Conservation (phyloP, 2,113 vertebrate genomes). For the Rynchops niger region DNA sequence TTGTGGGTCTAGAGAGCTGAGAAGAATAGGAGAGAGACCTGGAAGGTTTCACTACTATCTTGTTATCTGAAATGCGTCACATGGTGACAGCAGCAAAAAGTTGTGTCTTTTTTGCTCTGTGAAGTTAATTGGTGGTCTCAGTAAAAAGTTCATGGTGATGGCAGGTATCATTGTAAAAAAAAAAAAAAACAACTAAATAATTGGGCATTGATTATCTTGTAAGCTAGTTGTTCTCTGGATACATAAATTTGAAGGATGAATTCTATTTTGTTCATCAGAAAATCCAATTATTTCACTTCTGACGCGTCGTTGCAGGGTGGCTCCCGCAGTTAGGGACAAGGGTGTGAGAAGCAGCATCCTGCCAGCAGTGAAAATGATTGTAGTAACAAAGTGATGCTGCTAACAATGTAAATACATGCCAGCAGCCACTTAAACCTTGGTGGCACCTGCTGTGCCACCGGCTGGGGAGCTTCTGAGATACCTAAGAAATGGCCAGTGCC, state of each 20-base stretch:
- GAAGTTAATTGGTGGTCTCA: not conserved
- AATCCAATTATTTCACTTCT: not conserved
- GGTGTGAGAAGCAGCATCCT: not conserved
- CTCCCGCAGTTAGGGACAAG: not conserved
- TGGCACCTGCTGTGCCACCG: not conserved
- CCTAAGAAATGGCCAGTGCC: not conserved
- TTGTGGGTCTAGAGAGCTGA: not conserved
- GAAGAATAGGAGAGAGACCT: not conserved
- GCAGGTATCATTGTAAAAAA: not conserved
- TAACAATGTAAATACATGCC: accelerated
- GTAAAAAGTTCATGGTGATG: not conserved
- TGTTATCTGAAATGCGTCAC: not conserved
- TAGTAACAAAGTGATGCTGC: not conserved
- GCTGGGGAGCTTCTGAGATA: not conserved
- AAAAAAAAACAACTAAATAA: too few relatives aligned
- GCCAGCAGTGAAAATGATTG: not conserved
- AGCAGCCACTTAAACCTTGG: not conserved
- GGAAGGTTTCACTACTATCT: not conserved
- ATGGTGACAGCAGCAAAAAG: not conserved
- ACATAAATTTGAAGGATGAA: not conserved
- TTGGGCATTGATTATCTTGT: not conserved
- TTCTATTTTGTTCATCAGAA: not conserved
- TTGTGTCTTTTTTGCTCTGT: not conserved
- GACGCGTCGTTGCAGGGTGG: accelerated
- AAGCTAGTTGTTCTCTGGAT: not conserved